A percentile compares a stretch with the other conserved stretches of the same genome.
These are phyloP conservation scores for Vireo griseus DNA, from an alignment of 2,797 vertebrate genomes.

Conservation along the genomic window DNA sequence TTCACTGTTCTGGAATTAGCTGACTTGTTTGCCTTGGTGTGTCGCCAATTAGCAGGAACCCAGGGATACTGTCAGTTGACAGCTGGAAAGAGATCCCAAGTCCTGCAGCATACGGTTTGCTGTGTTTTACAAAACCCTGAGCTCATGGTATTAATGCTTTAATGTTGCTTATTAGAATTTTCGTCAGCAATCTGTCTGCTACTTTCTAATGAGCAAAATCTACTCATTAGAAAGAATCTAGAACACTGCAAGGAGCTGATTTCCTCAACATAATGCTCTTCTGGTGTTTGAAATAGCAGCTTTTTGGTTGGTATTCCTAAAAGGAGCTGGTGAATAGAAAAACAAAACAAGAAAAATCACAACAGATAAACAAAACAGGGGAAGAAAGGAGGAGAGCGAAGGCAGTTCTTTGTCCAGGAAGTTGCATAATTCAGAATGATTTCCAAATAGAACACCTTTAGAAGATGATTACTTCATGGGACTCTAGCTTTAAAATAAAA, in stretches of 20 bases:
- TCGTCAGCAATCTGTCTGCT: neutral
- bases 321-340: neutral
- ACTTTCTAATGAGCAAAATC: neutral
- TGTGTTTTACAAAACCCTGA: conserved; percentile 40
- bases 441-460: neutral
- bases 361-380: neutral
- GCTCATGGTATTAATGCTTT: conserved; percentile 12
- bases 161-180: conserved; percentile 46
- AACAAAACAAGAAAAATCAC: neutral
- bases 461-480: neutral
- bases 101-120: conserved; percentile 20
- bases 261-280: neutral
- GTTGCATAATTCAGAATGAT: neutral
- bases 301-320: neutral
- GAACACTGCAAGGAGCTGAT: neutral
- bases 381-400: neutral
- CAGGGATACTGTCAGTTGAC: conserved; percentile 39
- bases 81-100: conserved; percentile 52
- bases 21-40: conserved; percentile 50
- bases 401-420: neutral
- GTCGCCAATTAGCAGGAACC: conserved; percentile 43
- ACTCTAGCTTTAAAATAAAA: neutral
- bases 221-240: neutral
- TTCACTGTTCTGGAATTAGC: conserved; percentile 56
- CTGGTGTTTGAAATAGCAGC: neutral